Conservation (phyloP, 2,113 vertebrate genomes). For the Elachura formosa region DNA sequence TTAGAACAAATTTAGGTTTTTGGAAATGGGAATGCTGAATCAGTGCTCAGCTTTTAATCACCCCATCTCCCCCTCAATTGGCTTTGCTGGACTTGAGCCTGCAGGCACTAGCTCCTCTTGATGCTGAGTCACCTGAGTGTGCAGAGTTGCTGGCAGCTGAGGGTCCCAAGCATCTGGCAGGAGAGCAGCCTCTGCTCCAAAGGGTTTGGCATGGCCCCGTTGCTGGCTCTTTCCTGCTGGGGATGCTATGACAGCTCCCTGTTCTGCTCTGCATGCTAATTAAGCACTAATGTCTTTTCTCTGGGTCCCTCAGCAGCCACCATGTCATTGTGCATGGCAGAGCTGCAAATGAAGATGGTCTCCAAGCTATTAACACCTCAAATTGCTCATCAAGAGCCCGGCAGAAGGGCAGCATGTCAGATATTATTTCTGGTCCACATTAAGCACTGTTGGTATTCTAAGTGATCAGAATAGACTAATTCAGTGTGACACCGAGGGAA, state of each 20-base stretch:
- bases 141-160: background rate
- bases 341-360: conserved; percentile 12
- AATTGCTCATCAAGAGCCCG: conserved; percentile 33
- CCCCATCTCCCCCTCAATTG: background rate
- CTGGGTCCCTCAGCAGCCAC: background rate
- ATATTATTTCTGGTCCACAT: background rate
- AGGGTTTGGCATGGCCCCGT: background rate
- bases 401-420: conserved; percentile 12
- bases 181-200: background rate
- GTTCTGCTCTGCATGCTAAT: conserved; percentile 29
- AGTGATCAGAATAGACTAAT: conserved; percentile 25
- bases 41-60: background rate
- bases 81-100: background rate
- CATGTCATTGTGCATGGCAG: background rate
- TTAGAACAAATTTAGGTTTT: background rate
- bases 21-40: background rate
- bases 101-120: background rate
- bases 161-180: background rate
- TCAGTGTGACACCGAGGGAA: conserved; percentile 9
- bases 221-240: background rate
- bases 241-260: background rate
- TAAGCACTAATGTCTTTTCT: background rate
- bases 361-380: conserved; percentile 31
- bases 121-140: background rate
- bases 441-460: conserved; percentile 40